A percentile compares a stretch with the other conserved stretches of the same genome.
Evolutionary conservation across 2,888 invertebrate genomes (phyloP).

Genomic region (Mimas tiliae): DNA sequence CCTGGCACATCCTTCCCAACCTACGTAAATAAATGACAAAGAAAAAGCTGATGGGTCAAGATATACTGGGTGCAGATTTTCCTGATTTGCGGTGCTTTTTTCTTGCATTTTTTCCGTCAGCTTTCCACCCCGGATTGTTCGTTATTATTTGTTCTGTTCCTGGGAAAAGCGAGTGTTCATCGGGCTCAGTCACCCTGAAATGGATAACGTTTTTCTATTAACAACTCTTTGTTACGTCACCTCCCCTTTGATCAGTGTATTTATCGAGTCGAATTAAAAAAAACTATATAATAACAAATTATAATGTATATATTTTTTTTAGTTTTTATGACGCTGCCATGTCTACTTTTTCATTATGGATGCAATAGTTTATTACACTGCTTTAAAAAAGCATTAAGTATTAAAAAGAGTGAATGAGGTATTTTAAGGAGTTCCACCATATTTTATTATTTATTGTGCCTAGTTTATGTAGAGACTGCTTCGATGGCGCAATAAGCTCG

Average conservation of each 20-base stretch:
- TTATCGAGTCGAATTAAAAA: slow-evolving; percentile 20
- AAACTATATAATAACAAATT: slow-evolving; percentile 15
- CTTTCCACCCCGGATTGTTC: slow-evolving; percentile 48
- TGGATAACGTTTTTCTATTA: slow-evolving; percentile 45
- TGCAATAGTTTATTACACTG: background rate
- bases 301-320: background rate
- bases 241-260: slow-evolving; percentile 30
- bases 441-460: background rate
- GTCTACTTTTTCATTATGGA: background rate
- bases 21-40: background rate
- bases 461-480: too few species aligned
- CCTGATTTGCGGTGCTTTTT: slow-evolving; percentile 51
- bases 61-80: slow-evolving; percentile 56
- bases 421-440: too few species aligned
- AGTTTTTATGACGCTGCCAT: background rate
- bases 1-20: background rate
- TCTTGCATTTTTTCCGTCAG: slow-evolving; percentile 58
- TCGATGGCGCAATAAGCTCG: too few species aligned
- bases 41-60: slow-evolving; percentile 36
- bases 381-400: too few species aligned
- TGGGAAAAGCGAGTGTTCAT: slow-evolving; percentile 50
- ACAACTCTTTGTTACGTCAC: slow-evolving; percentile 37
- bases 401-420: too few species aligned
- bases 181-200: slow-evolving; percentile 40
- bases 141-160: slow-evolving; percentile 53